A percentile compares a stretch with the other conserved stretches of the same genome.
Conservation (phyloP, 2,888 invertebrate genomes). For the Microplitis manilae region DNA sequence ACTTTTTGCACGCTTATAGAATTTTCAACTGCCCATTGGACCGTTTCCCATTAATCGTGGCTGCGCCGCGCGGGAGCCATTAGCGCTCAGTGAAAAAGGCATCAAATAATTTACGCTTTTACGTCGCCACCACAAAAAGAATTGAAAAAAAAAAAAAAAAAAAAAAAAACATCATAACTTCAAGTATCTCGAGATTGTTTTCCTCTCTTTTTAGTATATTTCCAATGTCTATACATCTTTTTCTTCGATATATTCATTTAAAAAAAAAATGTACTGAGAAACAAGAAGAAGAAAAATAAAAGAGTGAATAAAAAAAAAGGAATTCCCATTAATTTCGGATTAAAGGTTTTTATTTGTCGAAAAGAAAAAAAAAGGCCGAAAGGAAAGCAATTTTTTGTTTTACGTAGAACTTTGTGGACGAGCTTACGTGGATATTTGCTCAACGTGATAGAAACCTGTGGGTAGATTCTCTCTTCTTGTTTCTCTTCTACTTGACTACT, state of each 20-base stretch:
- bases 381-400: conserved; percentile 27
- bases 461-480: neutral
- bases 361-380: conserved; percentile 19
- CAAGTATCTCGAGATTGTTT: conserved; percentile 7
- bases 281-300: neutral
- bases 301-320: conserved; percentile 1
- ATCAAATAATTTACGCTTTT: conserved; percentile 62
- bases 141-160: conserved; percentile 10
- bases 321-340: conserved; percentile 34
- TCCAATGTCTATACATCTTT: neutral
- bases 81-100: conserved; percentile 56
- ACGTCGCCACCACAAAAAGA: conserved; percentile 27
- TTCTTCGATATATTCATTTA: neutral
- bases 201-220: conserved; percentile 25
- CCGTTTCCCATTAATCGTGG: conserved; percentile 59
- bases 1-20: conserved; percentile 51
- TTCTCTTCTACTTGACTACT: neutral
- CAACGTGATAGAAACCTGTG: conserved; percentile 26
- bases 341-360: conserved; percentile 26
- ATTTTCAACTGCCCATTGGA: conserved; percentile 49
- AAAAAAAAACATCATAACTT: neutral
- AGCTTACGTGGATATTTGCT: conserved; percentile 39
- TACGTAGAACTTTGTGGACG: conserved; percentile 32
- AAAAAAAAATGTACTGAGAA: conserved; percentile 2
- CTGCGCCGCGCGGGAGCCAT: conserved; percentile 54